phyloP scores from a whole-genome alignment of 1,140 invertebrate genomes.

The Drosophila asahinai region DNA sequence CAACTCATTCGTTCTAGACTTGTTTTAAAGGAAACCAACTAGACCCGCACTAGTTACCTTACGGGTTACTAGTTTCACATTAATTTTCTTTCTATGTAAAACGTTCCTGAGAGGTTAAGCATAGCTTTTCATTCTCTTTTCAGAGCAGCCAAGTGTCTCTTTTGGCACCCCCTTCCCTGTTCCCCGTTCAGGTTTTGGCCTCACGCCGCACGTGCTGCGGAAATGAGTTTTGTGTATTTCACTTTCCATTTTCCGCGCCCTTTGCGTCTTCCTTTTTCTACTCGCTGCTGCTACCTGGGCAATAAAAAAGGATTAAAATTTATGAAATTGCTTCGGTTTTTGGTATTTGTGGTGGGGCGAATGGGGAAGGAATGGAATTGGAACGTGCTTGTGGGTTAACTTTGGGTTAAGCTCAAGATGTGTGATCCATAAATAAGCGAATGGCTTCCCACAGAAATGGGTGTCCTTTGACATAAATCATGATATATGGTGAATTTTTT shows the following conservation, averaged over 20 bases:
- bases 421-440: constrained; percentile 67
- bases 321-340: constrained; percentile 76
- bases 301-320: constrained; percentile 84
- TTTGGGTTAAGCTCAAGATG: constrained; percentile 54
- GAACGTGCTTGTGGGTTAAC: constrained; percentile 65
- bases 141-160: constrained; percentile 11
- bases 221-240: constrained; percentile 81
- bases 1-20: background rate
- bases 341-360: constrained; percentile 53
- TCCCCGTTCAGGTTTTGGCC: constrained; percentile 14
- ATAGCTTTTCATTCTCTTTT: constrained; percentile 56
- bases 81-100: constrained; percentile 6
- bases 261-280: constrained; percentile 10
- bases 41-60: background rate
- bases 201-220: constrained; percentile 49
- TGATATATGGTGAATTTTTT: constrained; percentile 41
- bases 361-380: constrained; percentile 51
- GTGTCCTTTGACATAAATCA: constrained; percentile 43
- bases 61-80: background rate
- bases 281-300: constrained; percentile 37
- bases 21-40: too few relatives aligned
- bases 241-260: constrained; percentile 70
- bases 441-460: constrained; percentile 40
- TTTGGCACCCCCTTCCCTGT: constrained; percentile 6
- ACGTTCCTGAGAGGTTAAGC: constrained; percentile 40